Base-by-base conservation (phyloP, 2,797 vertebrate species). In the Babyrousa celebensis region DNA sequence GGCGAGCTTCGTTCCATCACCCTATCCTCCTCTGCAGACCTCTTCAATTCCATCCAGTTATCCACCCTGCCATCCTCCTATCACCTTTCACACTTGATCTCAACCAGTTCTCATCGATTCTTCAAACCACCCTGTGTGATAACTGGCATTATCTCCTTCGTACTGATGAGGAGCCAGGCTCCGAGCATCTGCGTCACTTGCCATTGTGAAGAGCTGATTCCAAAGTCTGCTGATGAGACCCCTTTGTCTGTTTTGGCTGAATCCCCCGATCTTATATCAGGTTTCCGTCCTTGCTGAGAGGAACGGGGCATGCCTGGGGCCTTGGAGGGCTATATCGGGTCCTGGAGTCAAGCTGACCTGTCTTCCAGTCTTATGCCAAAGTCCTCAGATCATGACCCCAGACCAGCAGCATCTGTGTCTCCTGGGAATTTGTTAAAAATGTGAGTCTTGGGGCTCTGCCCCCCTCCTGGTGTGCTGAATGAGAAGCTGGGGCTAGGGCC, bases 241-340 rank as follows among this genome's bases (percentile, higher is more conserved):
- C 23, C 18, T 43, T 32, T 21, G 27, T 72, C 62, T 67, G 16
- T 65, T 54, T 54, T 52, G 9, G 60, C 62, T 43, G 36, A 78
- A 16, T 67, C 56, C 82, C 67, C 8, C 4, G 12, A 83, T 32
- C 21, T 43, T 62, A 32, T 29, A 60, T 60, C 21, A 54, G 48
- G 56, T 18, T 77, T 75, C 85, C 86, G 17, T 25, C 54, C 21
- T 63, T 8, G 20, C 12, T 20, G 29, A 12, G 18, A 60, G 21
- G 4, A n/a, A 17, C 0, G 1, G 6, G 36, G 40, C 18, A 0
- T 48, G 32, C 40, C 4, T 7, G 17, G 43, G 23, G 36, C 25
- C 40, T 58, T 60, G 43, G 11, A 67, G 21, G 8, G n/a, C 15
- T 25, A 1, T 21, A 23, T 29, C 5, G 1, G 62, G n/a, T 32